phyloP scores from a whole-genome alignment of 1,140 invertebrate genomes.

The Caenorhabditis inopinata region DNA sequence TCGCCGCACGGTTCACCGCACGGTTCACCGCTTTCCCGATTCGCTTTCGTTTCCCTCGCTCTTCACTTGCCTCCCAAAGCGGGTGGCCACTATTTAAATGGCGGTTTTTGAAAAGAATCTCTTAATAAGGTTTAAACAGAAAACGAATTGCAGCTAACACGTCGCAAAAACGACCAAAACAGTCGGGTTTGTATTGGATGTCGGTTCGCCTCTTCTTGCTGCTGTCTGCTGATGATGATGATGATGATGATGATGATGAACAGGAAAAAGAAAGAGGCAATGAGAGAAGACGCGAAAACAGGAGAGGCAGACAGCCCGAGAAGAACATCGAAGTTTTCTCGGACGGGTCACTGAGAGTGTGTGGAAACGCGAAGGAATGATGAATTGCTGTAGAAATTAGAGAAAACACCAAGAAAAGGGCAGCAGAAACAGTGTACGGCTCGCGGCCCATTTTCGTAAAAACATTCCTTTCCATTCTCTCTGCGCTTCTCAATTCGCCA shows the following conservation, averaged over 20 bases:
- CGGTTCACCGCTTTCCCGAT: too few species aligned
- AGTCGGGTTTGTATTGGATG: conserved; percentile 20
- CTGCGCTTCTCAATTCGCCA: background rate
- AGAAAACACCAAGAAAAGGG: background rate
- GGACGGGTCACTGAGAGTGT: conserved; percentile 21
- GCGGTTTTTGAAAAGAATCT: too few species aligned
- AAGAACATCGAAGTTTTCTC: conserved; percentile 11
- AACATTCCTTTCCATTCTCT: background rate
- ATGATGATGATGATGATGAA: background rate
- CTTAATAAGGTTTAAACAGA: too few species aligned
- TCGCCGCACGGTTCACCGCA: too few species aligned
- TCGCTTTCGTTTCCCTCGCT: too few species aligned
- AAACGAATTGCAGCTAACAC: too few species aligned
- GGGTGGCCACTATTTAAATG: too few species aligned
- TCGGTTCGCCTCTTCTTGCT: background rate
- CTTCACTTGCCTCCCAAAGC: too few species aligned
- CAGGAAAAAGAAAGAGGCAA: background rate
- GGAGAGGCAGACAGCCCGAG: background rate
- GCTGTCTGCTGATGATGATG: background rate
- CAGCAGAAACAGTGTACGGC: background rate
- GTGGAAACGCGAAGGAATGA: background rate
- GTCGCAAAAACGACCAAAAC: background rate
- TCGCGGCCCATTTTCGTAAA: background rate
- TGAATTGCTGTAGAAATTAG: conserved; percentile 9
- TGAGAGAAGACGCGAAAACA: background rate